Conservation (phyloP, 2,888 invertebrate genomes). For the Agriotes lineatus region DNA sequence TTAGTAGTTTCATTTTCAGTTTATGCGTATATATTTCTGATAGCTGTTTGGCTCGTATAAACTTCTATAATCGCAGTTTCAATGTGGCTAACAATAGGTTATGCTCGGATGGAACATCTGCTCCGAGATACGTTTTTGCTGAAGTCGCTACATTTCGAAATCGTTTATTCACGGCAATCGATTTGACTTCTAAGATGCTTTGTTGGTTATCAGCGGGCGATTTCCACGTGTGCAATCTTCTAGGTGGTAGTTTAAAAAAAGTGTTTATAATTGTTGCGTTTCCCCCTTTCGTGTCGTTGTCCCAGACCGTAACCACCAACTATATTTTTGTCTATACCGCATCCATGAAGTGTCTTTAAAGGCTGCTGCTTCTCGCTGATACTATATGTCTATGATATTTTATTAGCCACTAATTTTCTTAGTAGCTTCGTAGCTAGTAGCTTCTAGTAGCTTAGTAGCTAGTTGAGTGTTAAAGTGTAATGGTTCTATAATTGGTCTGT, state of each 20-base stretch:
- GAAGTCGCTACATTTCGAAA: constrained; percentile 41
- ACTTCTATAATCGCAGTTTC: constrained; percentile 22
- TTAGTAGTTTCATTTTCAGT: constrained; percentile 12
- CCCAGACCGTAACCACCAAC: constrained; percentile 45
- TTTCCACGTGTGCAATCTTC: constrained; percentile 50
- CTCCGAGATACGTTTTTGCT: constrained; percentile 37
- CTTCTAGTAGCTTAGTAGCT: too few relatives aligned
- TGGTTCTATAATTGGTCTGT: too few relatives aligned
- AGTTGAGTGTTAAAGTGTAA: too few relatives aligned
- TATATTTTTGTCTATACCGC: constrained; percentile 24
- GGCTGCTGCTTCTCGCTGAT: too few relatives aligned
- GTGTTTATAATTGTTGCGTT: constrained; percentile 51
- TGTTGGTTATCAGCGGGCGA: constrained; percentile 42
- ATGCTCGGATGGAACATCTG: too few relatives aligned
- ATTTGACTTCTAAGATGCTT: constrained; percentile 27
- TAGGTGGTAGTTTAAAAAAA: constrained; percentile 46
- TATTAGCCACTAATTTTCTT: too few relatives aligned
- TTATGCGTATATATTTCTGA: not conserved
- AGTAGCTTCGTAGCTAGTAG: too few relatives aligned
- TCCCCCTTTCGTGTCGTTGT: constrained; percentile 47
- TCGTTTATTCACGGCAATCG: constrained; percentile 41
- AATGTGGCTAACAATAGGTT: constrained; percentile 34
- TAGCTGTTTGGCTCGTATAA: not conserved
- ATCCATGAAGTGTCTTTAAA: too few relatives aligned
- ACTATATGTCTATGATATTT: too few relatives aligned